Evolutionary conservation across 2,113 vertebrate species (phyloP).

Genomic region (Syngnathus floridae): DNA sequence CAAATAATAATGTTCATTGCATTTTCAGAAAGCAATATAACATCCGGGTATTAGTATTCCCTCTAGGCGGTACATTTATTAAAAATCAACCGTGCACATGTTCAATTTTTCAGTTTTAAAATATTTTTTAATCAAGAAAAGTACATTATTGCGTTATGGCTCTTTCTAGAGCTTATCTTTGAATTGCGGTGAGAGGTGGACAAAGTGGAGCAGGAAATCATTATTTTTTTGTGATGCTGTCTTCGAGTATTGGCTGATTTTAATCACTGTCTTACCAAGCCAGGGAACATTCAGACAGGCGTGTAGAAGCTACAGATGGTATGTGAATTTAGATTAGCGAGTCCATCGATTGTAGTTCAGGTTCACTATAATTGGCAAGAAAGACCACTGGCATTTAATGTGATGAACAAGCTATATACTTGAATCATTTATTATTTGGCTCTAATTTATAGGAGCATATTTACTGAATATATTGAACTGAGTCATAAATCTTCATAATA

Average conservation of each 20-base stretch:
- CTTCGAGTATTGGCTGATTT: slow-evolving; percentile 25
- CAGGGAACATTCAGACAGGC: slow-evolving; percentile 16
- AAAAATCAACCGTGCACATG: neutral
- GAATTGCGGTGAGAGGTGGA: slow-evolving; percentile 12
- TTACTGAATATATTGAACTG: neutral
- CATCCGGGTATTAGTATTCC: neutral
- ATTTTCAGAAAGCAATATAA: neutral
- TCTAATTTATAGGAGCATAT: neutral
- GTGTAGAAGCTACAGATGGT: slow-evolving; percentile 32
- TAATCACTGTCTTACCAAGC: slow-evolving; percentile 21
- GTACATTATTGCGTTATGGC: slow-evolving; percentile 14
- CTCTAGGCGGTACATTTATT: neutral
- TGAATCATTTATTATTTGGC: slow-evolving; percentile 23
- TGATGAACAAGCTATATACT: slow-evolving; percentile 18
- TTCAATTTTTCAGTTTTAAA: slow-evolving; percentile 14
- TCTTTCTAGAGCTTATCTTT: slow-evolving; percentile 12
- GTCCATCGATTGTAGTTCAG: slow-evolving; percentile 28
- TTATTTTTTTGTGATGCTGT: slow-evolving; percentile 26
- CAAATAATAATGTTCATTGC: neutral
- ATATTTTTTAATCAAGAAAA: slow-evolving; percentile 6
- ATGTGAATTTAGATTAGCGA: slow-evolving; percentile 24
- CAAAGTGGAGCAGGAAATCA: slow-evolving; percentile 27
- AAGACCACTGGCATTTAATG: slow-evolving; percentile 26
- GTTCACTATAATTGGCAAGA: slow-evolving; percentile 28
- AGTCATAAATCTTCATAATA: neutral